phyloP scores from a whole-genome alignment of 2,888 invertebrate species.

The Lasiommata megera region DNA sequence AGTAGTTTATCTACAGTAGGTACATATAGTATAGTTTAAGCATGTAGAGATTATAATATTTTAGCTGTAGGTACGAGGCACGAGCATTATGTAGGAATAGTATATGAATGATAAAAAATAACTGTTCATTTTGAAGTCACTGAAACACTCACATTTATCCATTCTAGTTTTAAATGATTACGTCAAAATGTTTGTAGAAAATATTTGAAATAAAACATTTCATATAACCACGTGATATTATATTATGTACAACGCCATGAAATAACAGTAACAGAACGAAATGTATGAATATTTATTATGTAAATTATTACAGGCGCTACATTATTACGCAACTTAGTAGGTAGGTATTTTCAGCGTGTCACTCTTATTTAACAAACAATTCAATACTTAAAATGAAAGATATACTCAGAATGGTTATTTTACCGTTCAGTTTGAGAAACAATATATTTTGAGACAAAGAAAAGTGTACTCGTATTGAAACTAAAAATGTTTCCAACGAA shows the following conservation, averaged over 20 bases:
- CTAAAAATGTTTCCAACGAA: not conserved
- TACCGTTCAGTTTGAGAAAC: not conserved
- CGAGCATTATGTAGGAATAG: slow-evolving; percentile 26
- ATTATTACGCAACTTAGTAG: slow-evolving; percentile 2
- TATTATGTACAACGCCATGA: not conserved
- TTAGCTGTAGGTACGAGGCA: slow-evolving; percentile 28
- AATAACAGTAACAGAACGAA: not conserved
- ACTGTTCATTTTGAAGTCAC: slow-evolving; percentile 17
- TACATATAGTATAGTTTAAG: slow-evolving; percentile 28
- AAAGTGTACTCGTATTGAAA: not conserved
- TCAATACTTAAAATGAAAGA: not conserved
- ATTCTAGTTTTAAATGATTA: not conserved
- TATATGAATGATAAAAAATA: slow-evolving; percentile 17
- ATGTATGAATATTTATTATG: not conserved
- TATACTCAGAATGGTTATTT: not conserved
- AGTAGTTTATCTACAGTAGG: slow-evolving; percentile 30
- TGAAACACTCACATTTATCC: not conserved
- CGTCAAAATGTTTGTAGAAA: not conserved
- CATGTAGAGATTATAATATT: slow-evolving; percentile 27
- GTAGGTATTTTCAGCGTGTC: not conserved
- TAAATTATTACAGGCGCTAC: not conserved
- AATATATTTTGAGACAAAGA: not conserved
- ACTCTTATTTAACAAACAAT: not conserved
- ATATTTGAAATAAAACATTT: not conserved
- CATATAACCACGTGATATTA: not conserved